Base-by-base conservation (phyloP, 92 coral and sea anemone genomes). In the Parazoanthus swiftii region DNA sequence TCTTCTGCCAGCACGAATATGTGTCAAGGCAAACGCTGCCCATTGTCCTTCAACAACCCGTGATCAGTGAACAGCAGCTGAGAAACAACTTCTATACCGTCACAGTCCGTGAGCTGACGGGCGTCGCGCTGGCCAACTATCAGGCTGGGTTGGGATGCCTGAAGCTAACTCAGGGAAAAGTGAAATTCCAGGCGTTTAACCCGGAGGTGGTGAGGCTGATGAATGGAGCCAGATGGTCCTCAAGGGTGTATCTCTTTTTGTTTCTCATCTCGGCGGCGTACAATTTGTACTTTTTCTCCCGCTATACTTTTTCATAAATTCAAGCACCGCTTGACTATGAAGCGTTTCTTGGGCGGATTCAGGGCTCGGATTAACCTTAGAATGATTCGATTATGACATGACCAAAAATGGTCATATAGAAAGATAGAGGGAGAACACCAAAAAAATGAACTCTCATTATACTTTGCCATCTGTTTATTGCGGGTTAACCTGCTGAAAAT, bases 171-270 rank as follows among this genome's bases (percentile, higher is more conserved):
- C 92, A 91, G 25, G 95, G 93, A 65, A 87, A 74, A 59, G 91
- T 94, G 48, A 76, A 94, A 59, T 92, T 94, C 81, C 97, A 94
- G 89, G 97, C 95, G 26, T 92, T 94, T 76, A 94, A 91, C 77
- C 75, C 89, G 7, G n/a, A 20, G 35, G 97, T 94, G 16, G 76
- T 89, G 33, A 56, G 58, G 5, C 77, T 42, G 15, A 90, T 94
- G 93, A 29, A 71, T 37, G 11, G 78, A 66, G 95, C 95, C 13
- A 48, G 83, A 44, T 76, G 92, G 11, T 79, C 7, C 8, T 94
- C 97, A 21, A 46, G 50, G 50, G 50, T 46, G 50, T 46, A 46
- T 46, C 50, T 46, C 50, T 46, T 46, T 46, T 46, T 46, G 50
- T 46, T 46, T 46, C 6, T 46, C 50, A 46, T 46, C 50, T 46